Conservation (phyloP, 2,888 invertebrate species). For the Agonopterix subpropinquella region DNA sequence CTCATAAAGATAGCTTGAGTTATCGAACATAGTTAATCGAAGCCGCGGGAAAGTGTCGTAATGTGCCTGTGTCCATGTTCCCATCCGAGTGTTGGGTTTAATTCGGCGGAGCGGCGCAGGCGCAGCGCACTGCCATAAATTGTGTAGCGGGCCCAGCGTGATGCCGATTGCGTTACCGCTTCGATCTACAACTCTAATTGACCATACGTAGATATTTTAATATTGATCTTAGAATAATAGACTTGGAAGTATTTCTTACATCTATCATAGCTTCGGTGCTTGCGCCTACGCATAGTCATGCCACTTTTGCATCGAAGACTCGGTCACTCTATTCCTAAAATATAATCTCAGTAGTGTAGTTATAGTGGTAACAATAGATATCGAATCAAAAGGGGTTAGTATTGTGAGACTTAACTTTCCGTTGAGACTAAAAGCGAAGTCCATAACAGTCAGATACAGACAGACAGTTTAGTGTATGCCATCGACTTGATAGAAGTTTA, state of each 20-base stretch:
- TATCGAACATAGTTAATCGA: slow-evolving; percentile 18
- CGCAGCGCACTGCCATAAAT: slow-evolving; percentile 39
- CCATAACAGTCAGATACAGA: no score
- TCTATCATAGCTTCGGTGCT: no score
- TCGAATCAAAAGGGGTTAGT: no score
- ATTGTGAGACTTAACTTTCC: no score
- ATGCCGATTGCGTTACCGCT: slow-evolving; percentile 34
- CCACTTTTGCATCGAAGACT: no score
- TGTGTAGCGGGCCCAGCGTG: slow-evolving; percentile 45
- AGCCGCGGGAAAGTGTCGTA: slow-evolving; percentile 12
- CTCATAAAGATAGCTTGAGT: slow-evolving; percentile 1
- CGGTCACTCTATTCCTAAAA: no score
- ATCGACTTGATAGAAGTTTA: no score
- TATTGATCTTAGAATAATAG: slow-evolving; percentile 2
- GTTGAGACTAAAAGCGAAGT: no score
- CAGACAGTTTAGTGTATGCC: no score
- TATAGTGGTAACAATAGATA: no score
- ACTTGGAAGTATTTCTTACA: not conserved
- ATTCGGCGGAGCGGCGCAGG: slow-evolving; percentile 38
- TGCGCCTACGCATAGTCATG: not conserved
- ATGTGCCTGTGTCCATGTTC: not conserved
- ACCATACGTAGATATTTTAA: slow-evolving; percentile 41
- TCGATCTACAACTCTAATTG: slow-evolving; percentile 38
- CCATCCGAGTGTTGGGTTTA: slow-evolving; percentile 18
- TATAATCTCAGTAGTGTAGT: no score